These are phyloP conservation scores for Platichthys flesus DNA, from an alignment of 2,113 vertebrate species.

Conservation along the genomic window DNA sequence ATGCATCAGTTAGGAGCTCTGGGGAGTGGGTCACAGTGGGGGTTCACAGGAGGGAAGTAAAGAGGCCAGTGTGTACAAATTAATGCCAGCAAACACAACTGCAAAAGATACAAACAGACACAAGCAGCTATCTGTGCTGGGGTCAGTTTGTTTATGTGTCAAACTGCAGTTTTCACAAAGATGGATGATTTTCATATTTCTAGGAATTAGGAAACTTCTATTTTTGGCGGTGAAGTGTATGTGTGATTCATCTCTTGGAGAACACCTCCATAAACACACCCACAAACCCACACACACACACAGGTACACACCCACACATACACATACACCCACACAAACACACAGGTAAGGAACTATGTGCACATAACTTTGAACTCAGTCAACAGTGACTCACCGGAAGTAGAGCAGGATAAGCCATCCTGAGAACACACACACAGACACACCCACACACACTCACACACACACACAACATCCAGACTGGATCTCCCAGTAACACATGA, in stretches of 20 bases:
- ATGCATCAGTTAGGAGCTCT: conserved; percentile 35
- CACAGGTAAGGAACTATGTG: not conserved
- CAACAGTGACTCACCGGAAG: conserved; percentile 10
- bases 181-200: not conserved
- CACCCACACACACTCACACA: not conserved
- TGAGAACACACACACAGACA: not conserved
- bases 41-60: conserved; percentile 31
- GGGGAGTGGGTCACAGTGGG: conserved; percentile 52
- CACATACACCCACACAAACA: not conserved
- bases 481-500: not conserved
- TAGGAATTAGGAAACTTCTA: not conserved
- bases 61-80: conserved; percentile 24
- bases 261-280: not conserved
- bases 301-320: not conserved
- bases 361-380: not conserved
- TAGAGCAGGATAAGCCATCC: not conserved
- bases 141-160: not conserved
- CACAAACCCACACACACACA: not conserved
- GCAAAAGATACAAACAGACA: conserved; percentile 4
- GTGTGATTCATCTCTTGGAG: conserved; percentile 18
- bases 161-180: not conserved
- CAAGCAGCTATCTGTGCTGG: not conserved
- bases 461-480: not conserved
- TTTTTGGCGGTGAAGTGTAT: not conserved
- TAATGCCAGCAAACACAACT: conserved; percentile 31